phyloP scores from a whole-genome alignment of 2,797 vertebrate species.

The Danio choprae region DNA sequence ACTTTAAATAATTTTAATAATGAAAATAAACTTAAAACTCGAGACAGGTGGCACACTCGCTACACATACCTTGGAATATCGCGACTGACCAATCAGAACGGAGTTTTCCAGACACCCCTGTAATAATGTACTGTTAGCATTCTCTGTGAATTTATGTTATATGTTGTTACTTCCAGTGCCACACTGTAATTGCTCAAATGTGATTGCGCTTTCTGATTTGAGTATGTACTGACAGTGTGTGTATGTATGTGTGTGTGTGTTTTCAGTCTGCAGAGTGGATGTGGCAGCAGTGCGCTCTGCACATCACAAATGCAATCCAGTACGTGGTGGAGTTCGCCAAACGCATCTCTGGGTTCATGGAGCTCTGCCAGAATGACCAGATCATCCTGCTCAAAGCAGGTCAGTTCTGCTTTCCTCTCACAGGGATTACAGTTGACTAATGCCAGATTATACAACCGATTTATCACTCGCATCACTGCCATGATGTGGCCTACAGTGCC shows the following conservation, averaged over 20 bases:
- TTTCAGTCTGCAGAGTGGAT: slow-evolving; percentile 88
- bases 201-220: neutral
- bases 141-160: no score
- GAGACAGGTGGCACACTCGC: no score
- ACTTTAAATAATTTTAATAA: no score
- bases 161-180: no score
- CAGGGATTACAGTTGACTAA: neutral
- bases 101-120: no score
- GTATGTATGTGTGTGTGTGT: slow-evolving; percentile 11
- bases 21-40: no score
- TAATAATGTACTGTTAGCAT: no score
- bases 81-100: no score
- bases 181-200: neutral
- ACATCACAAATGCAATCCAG: slow-evolving; percentile 92
- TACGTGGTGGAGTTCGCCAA: slow-evolving; percentile 96
- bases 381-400: slow-evolving; percentile 94
- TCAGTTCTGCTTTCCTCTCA: slow-evolving; percentile 68
- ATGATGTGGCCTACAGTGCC: neutral
- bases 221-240: neutral
- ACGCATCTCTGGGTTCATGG: slow-evolving; percentile 91
- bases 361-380: slow-evolving; percentile 94
- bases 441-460: slow-evolving; percentile 37
- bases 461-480: neutral
- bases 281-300: slow-evolving; percentile 92
- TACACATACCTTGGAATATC: no score